phyloP scores from a whole-genome alignment of 2,888 invertebrate genomes.

The Mechanitis mazaeus region DNA sequence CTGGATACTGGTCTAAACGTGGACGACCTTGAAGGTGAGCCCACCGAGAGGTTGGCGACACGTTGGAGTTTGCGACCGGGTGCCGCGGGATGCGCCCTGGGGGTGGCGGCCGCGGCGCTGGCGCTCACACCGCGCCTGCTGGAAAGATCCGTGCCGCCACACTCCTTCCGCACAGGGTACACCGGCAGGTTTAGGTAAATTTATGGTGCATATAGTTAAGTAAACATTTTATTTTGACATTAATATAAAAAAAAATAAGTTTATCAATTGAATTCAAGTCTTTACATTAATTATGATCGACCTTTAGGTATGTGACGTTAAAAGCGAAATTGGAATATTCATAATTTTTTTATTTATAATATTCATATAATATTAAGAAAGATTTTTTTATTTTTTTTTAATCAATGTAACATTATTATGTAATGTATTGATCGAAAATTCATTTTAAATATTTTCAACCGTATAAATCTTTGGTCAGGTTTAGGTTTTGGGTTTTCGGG shows the following conservation, averaged over 20 bases:
- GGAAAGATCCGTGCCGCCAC: constrained; percentile 81
- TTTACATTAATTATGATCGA: too few relatives aligned
- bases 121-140: constrained; percentile 81
- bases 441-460: not conserved
- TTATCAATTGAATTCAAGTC: too few relatives aligned
- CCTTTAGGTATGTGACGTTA: too few relatives aligned
- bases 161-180: constrained; percentile 79
- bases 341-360: too few relatives aligned
- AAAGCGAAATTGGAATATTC: too few relatives aligned
- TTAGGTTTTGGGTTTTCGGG: constrained; percentile 88
- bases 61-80: constrained; percentile 33
- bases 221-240: not conserved
- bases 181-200: constrained; percentile 80
- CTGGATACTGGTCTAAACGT: constrained; percentile 24
- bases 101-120: constrained; percentile 80
- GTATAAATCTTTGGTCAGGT: constrained; percentile 58
- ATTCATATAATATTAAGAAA: too few relatives aligned
- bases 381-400: too few relatives aligned
- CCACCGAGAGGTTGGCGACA: constrained; percentile 22
- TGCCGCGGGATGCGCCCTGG: constrained; percentile 47
- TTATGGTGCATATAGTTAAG: too few relatives aligned
- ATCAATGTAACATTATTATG: too few relatives aligned
- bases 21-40: constrained; percentile 15
- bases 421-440: too few relatives aligned
- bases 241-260: too few relatives aligned